Evolutionary conservation across 1,140 invertebrate species (phyloP).

Genomic region (Diploscapter pachys): DNA sequence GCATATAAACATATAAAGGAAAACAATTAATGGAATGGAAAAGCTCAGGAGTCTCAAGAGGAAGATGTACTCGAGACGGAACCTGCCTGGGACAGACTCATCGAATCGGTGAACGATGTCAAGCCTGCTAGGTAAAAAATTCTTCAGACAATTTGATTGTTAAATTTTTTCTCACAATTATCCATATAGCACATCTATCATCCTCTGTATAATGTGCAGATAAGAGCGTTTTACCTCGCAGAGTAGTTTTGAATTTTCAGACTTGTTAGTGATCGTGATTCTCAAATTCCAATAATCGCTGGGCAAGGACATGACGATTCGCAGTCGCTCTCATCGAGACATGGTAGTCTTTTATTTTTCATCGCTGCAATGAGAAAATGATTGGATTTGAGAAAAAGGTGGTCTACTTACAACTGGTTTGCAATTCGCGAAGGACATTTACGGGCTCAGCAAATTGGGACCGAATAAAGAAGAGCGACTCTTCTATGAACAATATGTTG

Average conservation of each 20-base stretch:
- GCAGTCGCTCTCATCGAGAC: not conserved
- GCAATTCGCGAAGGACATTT: slow-evolving; percentile 42
- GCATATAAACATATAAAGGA: too few species aligned
- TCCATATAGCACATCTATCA: not conserved
- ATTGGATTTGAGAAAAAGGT: not conserved
- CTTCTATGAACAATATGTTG: slow-evolving; percentile 30
- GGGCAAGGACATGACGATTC: not conserved
- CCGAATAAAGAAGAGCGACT: slow-evolving; percentile 5
- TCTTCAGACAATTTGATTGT: not conserved
- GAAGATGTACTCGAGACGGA: slow-evolving; percentile 27
- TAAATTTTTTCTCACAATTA: not conserved
- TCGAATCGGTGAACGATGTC: slow-evolving; percentile 2
- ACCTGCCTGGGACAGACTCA: slow-evolving; percentile 16
- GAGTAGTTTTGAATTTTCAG: not conserved
- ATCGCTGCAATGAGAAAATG: slow-evolving; percentile 7
- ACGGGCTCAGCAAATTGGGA: slow-evolving; percentile 32
- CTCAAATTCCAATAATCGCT: not conserved
- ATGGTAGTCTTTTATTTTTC: not conserved
- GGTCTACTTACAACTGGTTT: slow-evolving; percentile 35
- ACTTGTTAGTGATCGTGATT: not conserved
- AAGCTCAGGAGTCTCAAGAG: not conserved
- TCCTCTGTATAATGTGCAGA: not conserved
- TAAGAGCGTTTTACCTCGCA: not conserved
- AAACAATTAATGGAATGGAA: too few species aligned
- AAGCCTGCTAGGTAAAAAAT: not conserved